phyloP scores from a whole-genome alignment of 1,140 invertebrate species.

The Zaprionus davidi region DNA sequence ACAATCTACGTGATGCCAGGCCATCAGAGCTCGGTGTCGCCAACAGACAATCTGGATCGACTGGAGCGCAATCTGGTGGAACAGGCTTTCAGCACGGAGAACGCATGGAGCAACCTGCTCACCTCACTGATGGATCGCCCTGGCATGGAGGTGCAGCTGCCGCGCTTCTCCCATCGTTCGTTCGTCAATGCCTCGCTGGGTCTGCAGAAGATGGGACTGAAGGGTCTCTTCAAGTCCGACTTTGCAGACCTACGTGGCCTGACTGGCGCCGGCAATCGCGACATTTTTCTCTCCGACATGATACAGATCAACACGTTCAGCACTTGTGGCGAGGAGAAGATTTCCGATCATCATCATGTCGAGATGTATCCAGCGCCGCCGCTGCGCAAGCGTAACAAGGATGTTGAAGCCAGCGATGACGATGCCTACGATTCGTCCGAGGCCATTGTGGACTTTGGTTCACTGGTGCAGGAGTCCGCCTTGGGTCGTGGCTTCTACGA shows the following conservation, averaged over 20 bases:
- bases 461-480: slow-evolving; percentile 85
- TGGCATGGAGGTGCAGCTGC: slow-evolving; percentile 91
- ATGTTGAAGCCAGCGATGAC: slow-evolving; percentile 68
- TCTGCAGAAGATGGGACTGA: slow-evolving; percentile 91
- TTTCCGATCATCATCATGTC: slow-evolving; percentile 90
- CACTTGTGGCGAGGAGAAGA: slow-evolving; percentile 90
- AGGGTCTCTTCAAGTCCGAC: slow-evolving; percentile 89
- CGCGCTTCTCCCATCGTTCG: slow-evolving; percentile 92
- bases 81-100: slow-evolving; percentile 86
- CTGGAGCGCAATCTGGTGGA: slow-evolving; percentile 89
- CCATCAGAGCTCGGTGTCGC: slow-evolving; percentile 89
- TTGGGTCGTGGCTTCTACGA: slow-evolving; percentile 87
- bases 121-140: slow-evolving; percentile 89
- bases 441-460: slow-evolving; percentile 68
- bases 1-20: slow-evolving; percentile 92
- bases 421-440: slow-evolving; percentile 67
- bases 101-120: slow-evolving; percentile 90
- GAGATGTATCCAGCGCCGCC: slow-evolving; percentile 91
- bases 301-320: slow-evolving; percentile 91
- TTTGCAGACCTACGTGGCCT: slow-evolving; percentile 92
- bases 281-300: slow-evolving; percentile 91
- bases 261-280: slow-evolving; percentile 89
- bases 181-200: slow-evolving; percentile 91
- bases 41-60: slow-evolving; percentile 90
- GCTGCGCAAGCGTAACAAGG: slow-evolving; percentile 84